phyloP scores from a whole-genome alignment of 2,113 vertebrate species.

The Lasiurus borealis region DNA sequence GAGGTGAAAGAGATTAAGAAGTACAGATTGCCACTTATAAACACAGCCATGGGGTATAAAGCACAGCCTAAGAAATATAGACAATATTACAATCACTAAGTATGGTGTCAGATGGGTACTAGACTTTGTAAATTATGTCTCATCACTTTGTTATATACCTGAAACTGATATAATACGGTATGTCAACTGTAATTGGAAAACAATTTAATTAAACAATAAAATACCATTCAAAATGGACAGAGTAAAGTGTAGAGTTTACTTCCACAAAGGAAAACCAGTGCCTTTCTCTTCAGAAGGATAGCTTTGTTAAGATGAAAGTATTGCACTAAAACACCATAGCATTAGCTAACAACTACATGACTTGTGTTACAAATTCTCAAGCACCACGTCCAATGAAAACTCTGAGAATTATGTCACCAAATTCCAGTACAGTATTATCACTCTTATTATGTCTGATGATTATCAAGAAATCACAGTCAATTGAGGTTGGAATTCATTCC shows the following conservation, averaged over 20 bases:
- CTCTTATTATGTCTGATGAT: slow-evolving; percentile 15
- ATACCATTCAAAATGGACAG: background rate
- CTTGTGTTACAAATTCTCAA: background rate
- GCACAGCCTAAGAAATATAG: background rate
- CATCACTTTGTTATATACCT: background rate
- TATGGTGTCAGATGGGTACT: background rate
- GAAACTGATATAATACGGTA: background rate
- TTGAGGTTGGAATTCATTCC: slow-evolving; percentile 6
- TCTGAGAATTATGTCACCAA: background rate
- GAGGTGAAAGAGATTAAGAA: background rate
- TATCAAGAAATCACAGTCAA: slow-evolving; percentile 4
- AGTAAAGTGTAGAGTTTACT: background rate
- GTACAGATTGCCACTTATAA: background rate
- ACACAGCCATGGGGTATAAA: no score
- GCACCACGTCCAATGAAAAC: background rate
- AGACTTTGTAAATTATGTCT: background rate
- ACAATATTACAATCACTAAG: background rate
- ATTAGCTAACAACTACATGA: background rate
- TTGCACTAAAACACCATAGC: background rate
- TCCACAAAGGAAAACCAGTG: background rate
- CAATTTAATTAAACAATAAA: background rate
- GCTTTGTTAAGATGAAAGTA: background rate
- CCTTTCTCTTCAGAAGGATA: background rate
- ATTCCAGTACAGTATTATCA: background rate
- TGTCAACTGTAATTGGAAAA: background rate